These are phyloP conservation scores for Anodontia alba DNA, from an alignment of 2,888 invertebrate species.

Conservation along the genomic window DNA sequence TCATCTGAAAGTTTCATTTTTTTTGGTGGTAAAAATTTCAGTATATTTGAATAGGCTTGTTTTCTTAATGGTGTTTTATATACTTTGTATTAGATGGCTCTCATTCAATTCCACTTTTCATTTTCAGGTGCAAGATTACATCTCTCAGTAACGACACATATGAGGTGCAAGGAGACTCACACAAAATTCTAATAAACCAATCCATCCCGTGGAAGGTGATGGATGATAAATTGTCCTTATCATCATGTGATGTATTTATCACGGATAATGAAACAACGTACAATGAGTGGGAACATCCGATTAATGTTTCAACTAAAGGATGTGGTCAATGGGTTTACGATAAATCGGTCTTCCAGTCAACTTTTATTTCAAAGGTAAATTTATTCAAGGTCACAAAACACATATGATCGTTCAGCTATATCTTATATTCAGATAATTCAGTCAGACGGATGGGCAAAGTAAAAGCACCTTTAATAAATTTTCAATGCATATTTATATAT, in stretches of 20 bases:
- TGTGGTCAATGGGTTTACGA: slow-evolving; percentile 68
- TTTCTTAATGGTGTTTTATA: no score
- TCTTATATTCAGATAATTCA: no score
- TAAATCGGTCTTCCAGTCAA: slow-evolving; percentile 57
- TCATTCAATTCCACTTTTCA: no score
- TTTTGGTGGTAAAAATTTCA: no score
- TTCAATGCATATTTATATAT: no score
- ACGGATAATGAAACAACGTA: slow-evolving; percentile 42
- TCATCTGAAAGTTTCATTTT: no score
- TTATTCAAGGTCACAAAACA: no score
- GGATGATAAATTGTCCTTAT: slow-evolving; percentile 36
- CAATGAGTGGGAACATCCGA: slow-evolving; percentile 22
- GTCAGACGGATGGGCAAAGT: no score
- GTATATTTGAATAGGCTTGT: no score
- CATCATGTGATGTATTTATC: slow-evolving; percentile 37
- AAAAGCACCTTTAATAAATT: no score
- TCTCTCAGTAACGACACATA: slow-evolving; percentile 57
- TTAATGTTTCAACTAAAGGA: slow-evolving; percentile 27
- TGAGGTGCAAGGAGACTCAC: slow-evolving; percentile 47
- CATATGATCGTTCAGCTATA: no score
- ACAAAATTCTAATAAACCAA: slow-evolving; percentile 47
- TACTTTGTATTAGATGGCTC: no score
- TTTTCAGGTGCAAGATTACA: slow-evolving; percentile 54
- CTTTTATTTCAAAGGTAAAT: slow-evolving; percentile 64
- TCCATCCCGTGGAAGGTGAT: slow-evolving; percentile 55